Conservation (phyloP, 2,113 vertebrate genomes). For the Poeciliopsis retropinna region DNA sequence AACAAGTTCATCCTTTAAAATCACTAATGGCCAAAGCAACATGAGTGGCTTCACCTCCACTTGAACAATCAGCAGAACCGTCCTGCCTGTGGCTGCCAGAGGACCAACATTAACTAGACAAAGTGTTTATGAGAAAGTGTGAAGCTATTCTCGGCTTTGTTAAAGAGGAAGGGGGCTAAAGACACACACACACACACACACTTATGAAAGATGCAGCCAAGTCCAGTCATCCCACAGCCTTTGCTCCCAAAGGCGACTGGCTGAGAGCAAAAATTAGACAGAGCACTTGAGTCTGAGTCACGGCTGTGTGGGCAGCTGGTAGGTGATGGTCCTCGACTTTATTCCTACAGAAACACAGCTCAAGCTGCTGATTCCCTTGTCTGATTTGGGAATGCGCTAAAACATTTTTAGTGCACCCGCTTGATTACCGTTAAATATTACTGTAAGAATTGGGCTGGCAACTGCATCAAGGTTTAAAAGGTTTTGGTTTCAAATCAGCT, state of each 20-base stretch:
- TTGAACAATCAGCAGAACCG: conserved; percentile 58
- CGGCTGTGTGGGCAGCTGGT: conserved; percentile 56
- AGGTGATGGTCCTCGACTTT: conserved; percentile 24
- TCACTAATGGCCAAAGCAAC: conserved; percentile 27
- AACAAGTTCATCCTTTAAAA: conserved; percentile 37
- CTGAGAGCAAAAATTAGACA: conserved; percentile 26
- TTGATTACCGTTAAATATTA: background rate
- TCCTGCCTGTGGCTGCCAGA: conserved; percentile 15
- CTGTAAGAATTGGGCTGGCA: background rate
- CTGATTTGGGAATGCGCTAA: background rate
- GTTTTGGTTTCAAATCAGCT: too few species aligned
- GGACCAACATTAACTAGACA: conserved; percentile 49
- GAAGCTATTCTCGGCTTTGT: conserved; percentile 59
- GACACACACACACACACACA: conserved; percentile 11
- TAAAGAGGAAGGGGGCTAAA: conserved; percentile 20
- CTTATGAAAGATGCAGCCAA: conserved; percentile 54
- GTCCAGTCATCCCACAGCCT: conserved; percentile 53
- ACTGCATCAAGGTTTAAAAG: too few species aligned
- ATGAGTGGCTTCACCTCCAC: conserved; percentile 44
- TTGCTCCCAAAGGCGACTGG: conserved; percentile 41
- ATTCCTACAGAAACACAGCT: conserved; percentile 18
- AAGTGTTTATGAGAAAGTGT: conserved; percentile 61
- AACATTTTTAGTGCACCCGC: background rate
- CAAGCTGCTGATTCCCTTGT: background rate
- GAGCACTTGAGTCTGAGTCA: conserved; percentile 63